Base-by-base conservation (phyloP, 2,113 vertebrate genomes). In the Pongo pygmaeus region DNA sequence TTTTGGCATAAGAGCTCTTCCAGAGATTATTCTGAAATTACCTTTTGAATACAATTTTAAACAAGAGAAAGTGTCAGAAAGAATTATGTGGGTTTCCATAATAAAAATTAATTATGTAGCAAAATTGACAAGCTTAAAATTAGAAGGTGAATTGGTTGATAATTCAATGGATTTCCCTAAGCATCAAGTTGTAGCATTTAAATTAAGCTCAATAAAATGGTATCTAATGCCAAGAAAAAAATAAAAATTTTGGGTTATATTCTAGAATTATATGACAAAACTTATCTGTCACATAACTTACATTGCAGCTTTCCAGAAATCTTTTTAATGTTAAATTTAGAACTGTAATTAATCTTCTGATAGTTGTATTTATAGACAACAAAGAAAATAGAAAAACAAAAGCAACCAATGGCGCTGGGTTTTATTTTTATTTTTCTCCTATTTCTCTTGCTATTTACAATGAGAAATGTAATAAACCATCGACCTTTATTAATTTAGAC, bases 131-230 rank as follows among this genome's bases (percentile, higher is more conserved):
- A 83, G 48, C 11, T 97, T 96, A 89, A 96, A 93, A 85, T 57
- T 88, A 94, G 35, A 67, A 84, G 72, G 2, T 40, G 30, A 80
- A 88, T 94, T 96, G 90, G 67, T 77, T 84, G 50, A 77, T 96
- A 96, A 97, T 96, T 97, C 70, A 92, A 52, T 6, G 43, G 38
- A 84, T 92, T 91, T 94, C 55, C 92, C 18, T 92, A 84, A 59
- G 46, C 46, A 38, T 79, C 77, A 87, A 4, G 48, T 2, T 69
- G 18, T 57, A 87, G n/a, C 74, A 92, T 92, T 94, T 91, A 95
- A 93, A 96, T 92, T 77, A 97, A 25, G 8, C 50, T 84, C 35
- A 88, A 30, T 93, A 89, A 97, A 96, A 94, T 89, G 16, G 17
- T 85, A 87, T 7, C 91, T 89, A 74, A 72, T 86, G 23, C 32